These are phyloP conservation scores for Meteorus sp. DNA, from an alignment of 1,140 invertebrate genomes.

Conservation along the genomic window DNA sequence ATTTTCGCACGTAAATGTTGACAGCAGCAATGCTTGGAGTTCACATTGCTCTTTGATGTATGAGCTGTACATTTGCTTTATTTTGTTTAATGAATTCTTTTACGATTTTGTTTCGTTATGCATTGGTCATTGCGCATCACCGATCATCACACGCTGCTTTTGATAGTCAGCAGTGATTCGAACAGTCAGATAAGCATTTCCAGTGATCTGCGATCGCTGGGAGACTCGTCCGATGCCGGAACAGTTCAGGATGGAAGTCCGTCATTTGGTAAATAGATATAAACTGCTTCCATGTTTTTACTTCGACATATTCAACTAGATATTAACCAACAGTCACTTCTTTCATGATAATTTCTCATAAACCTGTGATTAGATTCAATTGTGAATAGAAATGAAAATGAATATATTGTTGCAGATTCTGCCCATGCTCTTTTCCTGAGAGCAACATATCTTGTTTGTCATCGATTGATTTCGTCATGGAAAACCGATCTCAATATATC, in stretches of 20 bases:
- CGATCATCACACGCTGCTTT: conserved; percentile 53
- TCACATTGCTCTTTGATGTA: not conserved
- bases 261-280: conserved; percentile 59
- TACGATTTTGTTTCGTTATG: conserved; percentile 49
- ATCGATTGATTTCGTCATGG: conserved; percentile 93
- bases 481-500: conserved; percentile 94
- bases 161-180: conserved; percentile 57
- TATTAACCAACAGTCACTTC: too few species aligned
- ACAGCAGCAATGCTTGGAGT: too few species aligned
- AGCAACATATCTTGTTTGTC: conserved; percentile 91
- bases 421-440: conserved; percentile 86
- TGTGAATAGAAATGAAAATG: not conserved
- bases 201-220: conserved; percentile 56
- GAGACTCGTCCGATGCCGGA: conserved; percentile 55
- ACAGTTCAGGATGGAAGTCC: conserved; percentile 57
- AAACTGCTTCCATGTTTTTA: too few species aligned
- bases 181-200: conserved; percentile 60
- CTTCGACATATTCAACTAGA: too few species aligned
- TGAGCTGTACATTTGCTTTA: not conserved
- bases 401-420: conserved; percentile 65
- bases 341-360: too few species aligned
- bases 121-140: conserved; percentile 52
- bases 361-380: too few species aligned
- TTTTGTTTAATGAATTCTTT: conserved; percentile 40
- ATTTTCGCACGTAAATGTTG: too few species aligned